A percentile compares a stretch with the other conserved stretches of the same genome.
These are phyloP conservation scores for Panthera tigris DNA, from an alignment of 2,113 vertebrate species.

Conservation along the genomic window DNA sequence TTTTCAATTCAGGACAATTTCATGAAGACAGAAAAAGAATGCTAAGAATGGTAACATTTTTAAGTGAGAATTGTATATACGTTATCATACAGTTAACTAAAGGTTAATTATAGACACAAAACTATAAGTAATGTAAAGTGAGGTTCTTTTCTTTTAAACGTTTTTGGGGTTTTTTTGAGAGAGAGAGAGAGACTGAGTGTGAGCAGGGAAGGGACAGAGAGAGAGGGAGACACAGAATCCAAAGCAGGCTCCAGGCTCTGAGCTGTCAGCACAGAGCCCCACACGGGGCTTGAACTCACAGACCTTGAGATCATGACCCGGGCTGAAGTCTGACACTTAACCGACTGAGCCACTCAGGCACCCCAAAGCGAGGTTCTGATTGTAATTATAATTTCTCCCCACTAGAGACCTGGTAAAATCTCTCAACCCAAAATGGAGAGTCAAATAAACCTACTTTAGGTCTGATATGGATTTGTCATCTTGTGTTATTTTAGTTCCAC, in stretches of 20 bases:
- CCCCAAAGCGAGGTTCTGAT: neutral
- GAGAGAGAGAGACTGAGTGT: too few species aligned
- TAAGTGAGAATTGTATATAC: neutral
- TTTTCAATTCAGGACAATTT: slow-evolving; percentile 3
- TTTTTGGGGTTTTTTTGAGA: too few species aligned
- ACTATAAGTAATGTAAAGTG: neutral
- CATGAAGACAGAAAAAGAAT: neutral
- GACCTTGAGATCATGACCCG: too few species aligned
- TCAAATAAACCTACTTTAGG: neutral
- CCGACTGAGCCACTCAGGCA: too few species aligned
- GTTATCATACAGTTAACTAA: neutral
- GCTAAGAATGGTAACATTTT: neutral
- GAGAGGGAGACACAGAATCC: too few species aligned
- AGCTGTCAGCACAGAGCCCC: too few species aligned
- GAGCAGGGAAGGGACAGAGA: too few species aligned
- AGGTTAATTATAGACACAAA: neutral
- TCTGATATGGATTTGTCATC: neutral
- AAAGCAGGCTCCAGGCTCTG: too few species aligned
- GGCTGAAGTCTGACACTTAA: too few species aligned
- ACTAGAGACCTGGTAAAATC: neutral
- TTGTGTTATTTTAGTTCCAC: neutral
- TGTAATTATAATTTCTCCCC: neutral
- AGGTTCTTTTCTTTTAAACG: neutral
- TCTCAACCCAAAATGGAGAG: neutral
- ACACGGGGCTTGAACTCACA: too few species aligned